Percentiles rank a stretch among this genome's conserved stretches.
Conservation (phyloP, 2,888 invertebrate species). For the Synanthedon formicaeformis region DNA sequence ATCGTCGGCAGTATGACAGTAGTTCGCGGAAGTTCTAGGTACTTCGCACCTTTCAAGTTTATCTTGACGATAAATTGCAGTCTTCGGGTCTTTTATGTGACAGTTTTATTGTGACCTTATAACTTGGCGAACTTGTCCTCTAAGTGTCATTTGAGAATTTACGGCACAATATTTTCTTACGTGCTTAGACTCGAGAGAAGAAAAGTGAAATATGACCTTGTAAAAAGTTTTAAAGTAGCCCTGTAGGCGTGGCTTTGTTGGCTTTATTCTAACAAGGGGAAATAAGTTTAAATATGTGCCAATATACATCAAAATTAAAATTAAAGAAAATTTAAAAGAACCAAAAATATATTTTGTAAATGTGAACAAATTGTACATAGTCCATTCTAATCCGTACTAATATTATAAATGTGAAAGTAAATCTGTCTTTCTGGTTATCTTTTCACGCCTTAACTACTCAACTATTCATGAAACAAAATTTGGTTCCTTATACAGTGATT, state of each 20-base stretch:
- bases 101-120: conserved; percentile 50
- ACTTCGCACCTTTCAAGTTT: conserved; percentile 9
- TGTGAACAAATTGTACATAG: too few species aligned
- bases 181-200: conserved; percentile 20
- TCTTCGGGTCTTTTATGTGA: conserved; percentile 29
- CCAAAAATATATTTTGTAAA: too few species aligned
- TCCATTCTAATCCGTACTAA: too few species aligned
- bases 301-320: not conserved
- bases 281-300: not conserved
- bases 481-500: too few species aligned
- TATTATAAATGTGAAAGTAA: too few species aligned
- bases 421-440: too few species aligned
- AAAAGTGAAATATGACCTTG: conserved; percentile 8
- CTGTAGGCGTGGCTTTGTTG: not conserved
- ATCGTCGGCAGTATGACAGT: too few species aligned
- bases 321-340: too few species aligned
- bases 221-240: not conserved
- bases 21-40: not conserved
- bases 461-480: too few species aligned
- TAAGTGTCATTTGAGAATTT: conserved; percentile 49
- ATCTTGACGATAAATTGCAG: conserved; percentile 36
- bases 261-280: too few species aligned
- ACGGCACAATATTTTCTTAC: conserved; percentile 35
- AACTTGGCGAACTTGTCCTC: conserved; percentile 35
- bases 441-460: too few species aligned